Base-by-base conservation (phyloP, 1,140 invertebrate species). In the Drosophila kepulauana region DNA sequence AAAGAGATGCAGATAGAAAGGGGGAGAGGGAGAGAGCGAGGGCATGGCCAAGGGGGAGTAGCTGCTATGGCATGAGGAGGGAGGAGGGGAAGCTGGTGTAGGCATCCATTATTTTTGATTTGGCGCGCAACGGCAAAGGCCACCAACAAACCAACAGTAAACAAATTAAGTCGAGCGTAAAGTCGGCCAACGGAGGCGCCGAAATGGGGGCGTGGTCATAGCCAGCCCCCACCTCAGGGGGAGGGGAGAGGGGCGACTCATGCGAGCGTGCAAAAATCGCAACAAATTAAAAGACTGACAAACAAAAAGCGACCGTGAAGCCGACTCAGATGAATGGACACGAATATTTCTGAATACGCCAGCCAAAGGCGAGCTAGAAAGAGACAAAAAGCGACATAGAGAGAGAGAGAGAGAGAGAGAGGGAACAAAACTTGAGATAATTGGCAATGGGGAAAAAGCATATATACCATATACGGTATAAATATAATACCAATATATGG, bases 161-260 rank as follows among this genome's bases (percentile, higher is more conserved):
- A 87, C 84, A 88, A 88, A 88, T 88, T 88, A 88, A 88, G 84
- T 88, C 84, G 80, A 88, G 84, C 84, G 84, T 88, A 84, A 88
- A 88, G 59, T 89, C 69, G 77, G 73, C 81, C 82, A 77, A 63
- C 59, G 49, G 15, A 64, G 58, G 16, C 46, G 66, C 46, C 59
- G 20, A 82, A 41, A 56, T 45, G 75, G 30, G 38, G 78, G 63
- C 54, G 58, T 48, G 45, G 65, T 30, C 28, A 65, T 7, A 54
- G 20, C 25, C 20, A 25, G 20, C 3, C 2, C 20, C 20, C 20
- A 20, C 20, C 20, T 3, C 51, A 3, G 13, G 57, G 10, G 13
- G n/a, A 25, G 7, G 33, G 16, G 35, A 30, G 25, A 8, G 45
- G 43, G 63, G 46, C 33, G 15, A 70, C 43, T 52, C 82, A 82